A percentile compares a stretch with the other conserved stretches of the same genome.
Conservation (phyloP, 2,888 invertebrate species). For the Rotaria macrura region DNA sequence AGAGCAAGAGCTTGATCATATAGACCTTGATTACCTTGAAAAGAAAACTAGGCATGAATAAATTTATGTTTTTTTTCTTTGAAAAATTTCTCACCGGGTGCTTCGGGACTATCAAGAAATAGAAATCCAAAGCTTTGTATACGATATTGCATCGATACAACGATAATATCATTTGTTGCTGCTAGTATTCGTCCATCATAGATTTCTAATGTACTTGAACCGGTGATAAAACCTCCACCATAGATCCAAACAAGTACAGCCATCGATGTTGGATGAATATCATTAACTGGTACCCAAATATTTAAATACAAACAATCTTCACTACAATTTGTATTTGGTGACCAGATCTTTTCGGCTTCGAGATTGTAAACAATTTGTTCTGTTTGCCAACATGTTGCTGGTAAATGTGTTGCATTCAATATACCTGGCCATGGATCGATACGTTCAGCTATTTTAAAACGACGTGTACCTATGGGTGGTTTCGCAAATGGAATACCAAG, state of each 20-base stretch:
- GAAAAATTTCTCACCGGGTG: conserved; percentile 57
- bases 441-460: conserved; percentile 44
- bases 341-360: conserved; percentile 85
- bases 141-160: conserved; percentile 38
- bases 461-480: conserved; percentile 57
- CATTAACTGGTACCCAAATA: conserved; percentile 64
- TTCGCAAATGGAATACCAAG: conserved; percentile 49
- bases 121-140: conserved; percentile 39
- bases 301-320: conserved; percentile 92
- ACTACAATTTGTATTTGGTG: conserved; percentile 75
- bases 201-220: conserved; percentile 57
- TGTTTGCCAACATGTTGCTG: conserved; percentile 74
- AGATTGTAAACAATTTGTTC: conserved; percentile 25
- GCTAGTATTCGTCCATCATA: conserved; percentile 29
- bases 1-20: conserved; percentile 87
- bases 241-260: conserved; percentile 68
- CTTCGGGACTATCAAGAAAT: conserved; percentile 54
- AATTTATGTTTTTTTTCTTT: not conserved
- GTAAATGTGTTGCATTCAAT: conserved; percentile 67
- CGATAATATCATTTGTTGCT: conserved; percentile 25
- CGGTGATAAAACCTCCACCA: conserved; percentile 63
- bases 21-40: conserved; percentile 66
- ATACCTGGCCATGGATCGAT: conserved; percentile 34
- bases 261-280: not conserved
- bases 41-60: not conserved